These are phyloP conservation scores for Lumbricus terrestris DNA, from an alignment of 2,888 invertebrate genomes.

Conservation along the genomic window DNA sequence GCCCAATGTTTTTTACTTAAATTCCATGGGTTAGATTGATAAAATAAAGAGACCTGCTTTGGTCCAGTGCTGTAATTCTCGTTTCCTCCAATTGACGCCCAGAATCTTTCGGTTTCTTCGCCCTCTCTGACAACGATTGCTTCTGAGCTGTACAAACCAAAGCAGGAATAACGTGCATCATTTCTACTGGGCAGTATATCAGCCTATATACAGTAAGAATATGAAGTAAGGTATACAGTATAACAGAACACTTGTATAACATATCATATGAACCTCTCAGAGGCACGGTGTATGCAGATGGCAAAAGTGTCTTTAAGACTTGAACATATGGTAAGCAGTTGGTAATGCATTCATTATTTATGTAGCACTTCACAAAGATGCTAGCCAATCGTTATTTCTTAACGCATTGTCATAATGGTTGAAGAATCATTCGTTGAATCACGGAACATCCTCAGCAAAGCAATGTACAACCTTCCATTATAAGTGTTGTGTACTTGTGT, in stretches of 20 bases:
- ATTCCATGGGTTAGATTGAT: background rate
- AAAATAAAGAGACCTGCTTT: background rate
- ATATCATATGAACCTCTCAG: too few species aligned
- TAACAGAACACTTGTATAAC: too few species aligned
- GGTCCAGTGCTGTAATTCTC: constrained; percentile 62
- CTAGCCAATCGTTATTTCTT: background rate
- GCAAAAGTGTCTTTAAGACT: too few species aligned
- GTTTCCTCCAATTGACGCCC: constrained; percentile 75
- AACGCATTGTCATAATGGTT: background rate
- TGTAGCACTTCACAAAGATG: too few species aligned
- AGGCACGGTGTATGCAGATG: too few species aligned
- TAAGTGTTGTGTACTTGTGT: too few species aligned
- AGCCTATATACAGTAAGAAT: background rate
- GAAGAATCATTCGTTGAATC: background rate
- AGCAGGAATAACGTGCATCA: background rate
- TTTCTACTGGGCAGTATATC: background rate
- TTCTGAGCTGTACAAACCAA: background rate
- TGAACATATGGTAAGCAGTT: too few species aligned
- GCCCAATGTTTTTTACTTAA: background rate
- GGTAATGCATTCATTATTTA: too few species aligned
- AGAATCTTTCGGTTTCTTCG: constrained; percentile 76
- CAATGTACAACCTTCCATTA: too few species aligned
- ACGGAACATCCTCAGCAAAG: too few species aligned
- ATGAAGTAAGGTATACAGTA: background rate
- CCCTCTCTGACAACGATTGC: constrained; percentile 61